Base-by-base conservation (phyloP, 2,888 invertebrate genomes). In the Phlogophora meticulosa region DNA sequence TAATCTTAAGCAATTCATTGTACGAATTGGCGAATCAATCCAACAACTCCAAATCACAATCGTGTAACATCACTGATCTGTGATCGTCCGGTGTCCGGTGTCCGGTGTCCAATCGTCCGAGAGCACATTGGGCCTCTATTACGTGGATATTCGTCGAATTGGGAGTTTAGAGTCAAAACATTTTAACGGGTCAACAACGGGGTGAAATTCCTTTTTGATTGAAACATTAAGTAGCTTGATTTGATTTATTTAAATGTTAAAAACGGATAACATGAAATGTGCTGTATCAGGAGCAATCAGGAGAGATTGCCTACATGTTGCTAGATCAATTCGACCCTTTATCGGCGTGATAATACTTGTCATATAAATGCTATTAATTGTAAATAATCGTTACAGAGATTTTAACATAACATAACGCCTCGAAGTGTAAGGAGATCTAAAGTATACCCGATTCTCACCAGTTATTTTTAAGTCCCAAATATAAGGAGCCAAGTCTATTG, bases 71-170 rank as follows among this genome's bases (percentile, higher is more conserved):
- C 68, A 45, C 22, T 66, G 68, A 49, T 51, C 38, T 20, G 40
- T 49, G 60, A 69, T 42, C 48, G 51, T 43, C 45, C 69, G 49
- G 24, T 68, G 57, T 64, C 52, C 63, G 61, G 45, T n/a, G 51
- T 43, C 45, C 69, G 49, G 24, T 68, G 57, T 64, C 52, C 63
- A 58, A 42, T 53, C 42, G 40, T 5, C 52, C 43, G 74, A 36
- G 49, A 68, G 71, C 68, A 67, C 59, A 68, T 48, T 49, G 36
- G 55, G 51, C 48, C 49, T 56, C 13, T 55, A 46, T 66, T 36
- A 66, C 38, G 43, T 40, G 58, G 48, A 64, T 48, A 51, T 57
- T 61, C 46, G n/a, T 38, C 34, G 38, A 63, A 55, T 58, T 42
- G 15, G 22, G 43, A 51, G 49, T 62, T 69, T 65, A 49, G 49